Conservation (phyloP, 2,797 vertebrate species). For the Zenarchopterus dispar region DNA sequence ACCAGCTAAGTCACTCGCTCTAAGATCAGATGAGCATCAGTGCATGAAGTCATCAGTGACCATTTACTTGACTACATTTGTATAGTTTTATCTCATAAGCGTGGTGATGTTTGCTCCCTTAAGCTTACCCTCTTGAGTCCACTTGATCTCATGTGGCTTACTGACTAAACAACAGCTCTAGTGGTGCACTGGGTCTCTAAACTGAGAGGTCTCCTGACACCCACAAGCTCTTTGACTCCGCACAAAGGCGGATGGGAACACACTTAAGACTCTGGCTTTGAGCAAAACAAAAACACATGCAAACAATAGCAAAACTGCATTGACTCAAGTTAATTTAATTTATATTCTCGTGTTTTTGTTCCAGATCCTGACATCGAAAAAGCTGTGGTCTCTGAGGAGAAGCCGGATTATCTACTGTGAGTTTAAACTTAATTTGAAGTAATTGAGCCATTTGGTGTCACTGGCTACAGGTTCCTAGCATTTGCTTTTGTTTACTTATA, state of each 20-base stretch:
- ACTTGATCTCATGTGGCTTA: constrained; percentile 62
- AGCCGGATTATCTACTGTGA: constrained; percentile 87
- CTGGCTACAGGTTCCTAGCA: background rate
- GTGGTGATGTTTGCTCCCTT: constrained; percentile 50
- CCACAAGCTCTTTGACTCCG: constrained; percentile 40
- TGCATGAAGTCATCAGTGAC: background rate
- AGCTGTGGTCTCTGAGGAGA: constrained; percentile 71
- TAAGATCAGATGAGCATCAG: constrained; percentile 18
- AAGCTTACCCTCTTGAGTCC: constrained; percentile 61
- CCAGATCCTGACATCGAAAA: constrained; percentile 71
- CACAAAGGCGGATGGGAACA: constrained; percentile 11
- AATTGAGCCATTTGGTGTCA: constrained; percentile 1
- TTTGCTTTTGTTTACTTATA: background rate
- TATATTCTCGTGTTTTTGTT: constrained; percentile 40
- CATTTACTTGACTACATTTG: constrained; percentile 20
- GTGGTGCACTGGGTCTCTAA: constrained; percentile 55
- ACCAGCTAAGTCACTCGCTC: constrained; percentile 24
- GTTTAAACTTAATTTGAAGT: constrained; percentile 60
- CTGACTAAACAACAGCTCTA: constrained; percentile 73
- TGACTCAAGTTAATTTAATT: constrained; percentile 16
- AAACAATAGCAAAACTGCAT: constrained; percentile 26
- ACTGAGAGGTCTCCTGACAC: constrained; percentile 65
- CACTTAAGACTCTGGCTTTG: constrained; percentile 17
- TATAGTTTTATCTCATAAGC: constrained; percentile 53
- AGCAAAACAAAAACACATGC: constrained; percentile 50